A percentile compares a stretch with the other conserved stretches of the same genome.
These are phyloP conservation scores for Callorhinus ursinus DNA, from an alignment of 2,113 vertebrate species.

Conservation along the genomic window DNA sequence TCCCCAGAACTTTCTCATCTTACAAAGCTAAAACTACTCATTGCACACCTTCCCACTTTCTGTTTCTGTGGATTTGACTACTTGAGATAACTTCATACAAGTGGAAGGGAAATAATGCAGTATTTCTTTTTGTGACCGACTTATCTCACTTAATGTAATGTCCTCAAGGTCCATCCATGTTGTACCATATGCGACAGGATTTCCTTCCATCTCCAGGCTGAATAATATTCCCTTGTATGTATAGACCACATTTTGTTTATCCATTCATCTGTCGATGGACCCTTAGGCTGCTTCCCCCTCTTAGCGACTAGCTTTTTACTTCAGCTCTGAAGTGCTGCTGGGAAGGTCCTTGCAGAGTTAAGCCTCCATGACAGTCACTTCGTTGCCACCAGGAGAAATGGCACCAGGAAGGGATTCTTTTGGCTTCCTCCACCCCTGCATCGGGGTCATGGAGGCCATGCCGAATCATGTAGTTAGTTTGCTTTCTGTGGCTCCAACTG, in stretches of 20 bases:
- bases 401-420: not conserved
- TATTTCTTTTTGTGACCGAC: not conserved
- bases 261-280: not conserved
- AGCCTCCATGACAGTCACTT: not conserved
- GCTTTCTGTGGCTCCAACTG: not conserved
- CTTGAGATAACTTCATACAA: not conserved
- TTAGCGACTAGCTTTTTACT: not conserved
- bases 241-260: not conserved
- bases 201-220: not conserved
- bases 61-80: not conserved
- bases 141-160: not conserved
- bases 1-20: not conserved
- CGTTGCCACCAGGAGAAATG: not conserved
- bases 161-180: not conserved
- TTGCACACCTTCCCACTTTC: not conserved
- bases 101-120: not conserved
- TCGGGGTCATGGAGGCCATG: not conserved
- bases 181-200: not conserved
- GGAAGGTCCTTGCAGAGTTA: conserved; percentile 19
- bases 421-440: not conserved
- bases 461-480: not conserved
- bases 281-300: not conserved
- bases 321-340: conserved; percentile 43
- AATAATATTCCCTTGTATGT: not conserved
- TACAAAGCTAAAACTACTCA: not conserved